Evolutionary conservation across 2,797 vertebrate species (phyloP).

Genomic region (Mionectes olivaceus): DNA sequence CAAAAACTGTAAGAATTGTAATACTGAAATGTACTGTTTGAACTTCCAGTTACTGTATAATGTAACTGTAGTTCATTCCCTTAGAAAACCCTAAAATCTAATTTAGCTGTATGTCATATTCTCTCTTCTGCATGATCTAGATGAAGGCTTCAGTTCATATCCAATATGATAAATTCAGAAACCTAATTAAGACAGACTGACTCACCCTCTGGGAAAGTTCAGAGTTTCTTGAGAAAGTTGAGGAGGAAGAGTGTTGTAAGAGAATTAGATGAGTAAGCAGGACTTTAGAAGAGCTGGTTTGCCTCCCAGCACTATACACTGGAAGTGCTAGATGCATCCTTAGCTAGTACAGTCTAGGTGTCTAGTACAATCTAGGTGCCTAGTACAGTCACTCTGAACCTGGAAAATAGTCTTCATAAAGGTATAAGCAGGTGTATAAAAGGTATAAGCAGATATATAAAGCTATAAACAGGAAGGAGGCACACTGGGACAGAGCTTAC

Average conservation of each 20-base stretch:
- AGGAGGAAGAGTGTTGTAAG: neutral
- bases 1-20: neutral
- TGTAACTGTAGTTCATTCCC: neutral
- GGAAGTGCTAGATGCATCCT: neutral
- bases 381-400: neutral
- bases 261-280: neutral
- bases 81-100: neutral
- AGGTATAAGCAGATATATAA: neutral
- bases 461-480: neutral
- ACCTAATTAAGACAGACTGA: slow-evolving; percentile 9
- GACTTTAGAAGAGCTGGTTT: neutral
- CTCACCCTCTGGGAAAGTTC: neutral
- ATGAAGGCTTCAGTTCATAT: neutral
- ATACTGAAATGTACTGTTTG: neutral
- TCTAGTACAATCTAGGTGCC: neutral
- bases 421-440: no score
- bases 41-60: neutral
- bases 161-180: neutral
- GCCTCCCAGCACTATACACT: neutral
- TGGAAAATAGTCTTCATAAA: neutral
- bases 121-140: neutral
- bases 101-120: neutral
- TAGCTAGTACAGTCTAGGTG: neutral
- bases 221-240: neutral
- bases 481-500: neutral